phyloP scores from a whole-genome alignment of 2,888 invertebrate species.

The Drosophila kokeensis region DNA sequence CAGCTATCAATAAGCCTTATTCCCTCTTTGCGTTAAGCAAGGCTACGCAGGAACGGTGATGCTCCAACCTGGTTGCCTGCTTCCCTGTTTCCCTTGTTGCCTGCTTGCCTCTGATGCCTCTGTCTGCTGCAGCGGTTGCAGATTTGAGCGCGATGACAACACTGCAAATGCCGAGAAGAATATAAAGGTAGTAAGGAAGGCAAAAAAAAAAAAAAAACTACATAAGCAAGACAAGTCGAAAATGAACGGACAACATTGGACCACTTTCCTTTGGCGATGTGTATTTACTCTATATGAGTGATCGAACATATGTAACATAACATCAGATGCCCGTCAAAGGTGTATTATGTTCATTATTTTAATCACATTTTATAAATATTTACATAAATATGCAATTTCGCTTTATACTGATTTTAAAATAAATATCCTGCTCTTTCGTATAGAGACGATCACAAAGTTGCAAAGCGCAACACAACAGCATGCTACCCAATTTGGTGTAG shows the following conservation, averaged over 20 bases:
- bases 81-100: constrained; percentile 12
- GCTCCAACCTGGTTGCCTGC: constrained; percentile 10
- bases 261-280: constrained; percentile 9
- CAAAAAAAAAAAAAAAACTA: constrained; percentile 39
- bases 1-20: constrained; percentile 26
- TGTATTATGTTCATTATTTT: neutral
- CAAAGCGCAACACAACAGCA: constrained; percentile 8
- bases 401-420: neutral
- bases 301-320: neutral
- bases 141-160: constrained; percentile 68
- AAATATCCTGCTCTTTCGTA: neutral
- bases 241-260: constrained; percentile 11
- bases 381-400: neutral
- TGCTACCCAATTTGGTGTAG: constrained; percentile 47
- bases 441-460: too few species aligned
- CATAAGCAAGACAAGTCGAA: constrained; percentile 42
- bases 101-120: constrained; percentile 9
- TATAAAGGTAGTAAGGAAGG: constrained; percentile 54
- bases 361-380: neutral
- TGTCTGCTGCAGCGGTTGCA: constrained; percentile 62
- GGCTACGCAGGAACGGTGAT: constrained; percentile 26
- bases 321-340: neutral
- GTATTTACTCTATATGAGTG: constrained; percentile 30
- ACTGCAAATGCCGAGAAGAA: constrained; percentile 39
- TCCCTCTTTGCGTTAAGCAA: constrained; percentile 1